phyloP scores from a whole-genome alignment of 2,797 vertebrate genomes.

The Artibeus jamaicensis region DNA sequence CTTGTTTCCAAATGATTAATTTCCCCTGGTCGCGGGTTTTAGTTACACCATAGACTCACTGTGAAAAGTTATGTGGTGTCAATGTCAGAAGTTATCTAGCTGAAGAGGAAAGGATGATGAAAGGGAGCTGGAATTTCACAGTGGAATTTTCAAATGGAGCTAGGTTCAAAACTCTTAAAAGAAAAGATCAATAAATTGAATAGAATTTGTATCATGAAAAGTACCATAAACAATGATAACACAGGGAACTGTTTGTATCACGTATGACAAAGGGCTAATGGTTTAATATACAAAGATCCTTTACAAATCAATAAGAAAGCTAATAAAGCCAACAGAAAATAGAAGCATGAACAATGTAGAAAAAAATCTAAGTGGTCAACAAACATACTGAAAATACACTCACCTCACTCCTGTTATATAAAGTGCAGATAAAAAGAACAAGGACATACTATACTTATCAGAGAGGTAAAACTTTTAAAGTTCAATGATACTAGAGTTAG shows the following conservation, averaged over 20 bases:
- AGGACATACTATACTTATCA: not conserved
- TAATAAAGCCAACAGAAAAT: not conserved
- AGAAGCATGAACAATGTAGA: not conserved
- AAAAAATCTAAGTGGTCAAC: not conserved
- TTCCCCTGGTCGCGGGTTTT: not conserved
- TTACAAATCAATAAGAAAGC: constrained; percentile 38
- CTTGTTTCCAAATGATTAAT: not conserved
- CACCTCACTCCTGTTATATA: not conserved
- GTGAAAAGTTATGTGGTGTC: not conserved
- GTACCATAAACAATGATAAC: not conserved
- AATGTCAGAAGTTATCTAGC: not conserved
- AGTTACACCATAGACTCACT: not conserved
- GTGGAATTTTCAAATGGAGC: not conserved
- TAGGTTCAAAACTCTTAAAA: constrained; percentile 13
- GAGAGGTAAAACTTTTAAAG: not conserved
- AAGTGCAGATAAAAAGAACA: not conserved
- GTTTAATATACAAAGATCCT: constrained; percentile 29
- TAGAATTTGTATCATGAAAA: not conserved
- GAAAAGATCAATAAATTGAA: not conserved
- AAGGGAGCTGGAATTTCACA: not conserved
- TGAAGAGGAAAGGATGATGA: not conserved
- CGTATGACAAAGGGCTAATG: not conserved
- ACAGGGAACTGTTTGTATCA: not conserved
- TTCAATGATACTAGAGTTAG: not conserved
- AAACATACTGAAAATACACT: not conserved